Conservation (phyloP, 1,140 invertebrate species). For the Medauroidea extradentata region DNA sequence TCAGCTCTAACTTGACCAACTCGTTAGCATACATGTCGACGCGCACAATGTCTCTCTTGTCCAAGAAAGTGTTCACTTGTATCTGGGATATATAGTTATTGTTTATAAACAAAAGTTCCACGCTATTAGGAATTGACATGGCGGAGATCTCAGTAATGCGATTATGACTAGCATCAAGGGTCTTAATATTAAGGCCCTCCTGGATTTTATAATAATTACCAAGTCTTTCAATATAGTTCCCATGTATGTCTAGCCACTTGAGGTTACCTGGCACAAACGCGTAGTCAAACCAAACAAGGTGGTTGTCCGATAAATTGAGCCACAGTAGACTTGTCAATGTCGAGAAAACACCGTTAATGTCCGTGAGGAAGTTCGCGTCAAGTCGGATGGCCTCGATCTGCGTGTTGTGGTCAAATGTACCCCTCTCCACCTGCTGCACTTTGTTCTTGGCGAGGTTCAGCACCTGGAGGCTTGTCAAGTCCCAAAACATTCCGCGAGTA, state of each 20-base stretch:
- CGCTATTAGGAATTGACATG: slow-evolving; percentile 80
- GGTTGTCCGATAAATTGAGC: slow-evolving; percentile 87
- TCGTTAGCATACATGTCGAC: slow-evolving; percentile 88
- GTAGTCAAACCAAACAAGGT: slow-evolving; percentile 87
- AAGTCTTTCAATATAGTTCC: slow-evolving; percentile 79
- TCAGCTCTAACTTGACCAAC: slow-evolving; percentile 73
- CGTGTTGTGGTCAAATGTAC: slow-evolving; percentile 73
- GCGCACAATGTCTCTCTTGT: slow-evolving; percentile 75
- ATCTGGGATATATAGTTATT: slow-evolving; percentile 80
- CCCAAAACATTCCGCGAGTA: slow-evolving; percentile 78
- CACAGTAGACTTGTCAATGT: slow-evolving; percentile 73
- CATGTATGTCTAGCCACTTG: slow-evolving; percentile 86
- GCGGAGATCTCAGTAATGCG: slow-evolving; percentile 72
- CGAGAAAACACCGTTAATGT: slow-evolving; percentile 82
- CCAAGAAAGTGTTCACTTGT: slow-evolving; percentile 76
- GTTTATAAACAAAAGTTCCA: slow-evolving; percentile 83
- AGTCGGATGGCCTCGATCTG: slow-evolving; percentile 78
- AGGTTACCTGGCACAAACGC: slow-evolving; percentile 80
- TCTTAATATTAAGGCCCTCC: slow-evolving; percentile 67
- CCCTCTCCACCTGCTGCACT: slow-evolving; percentile 74
- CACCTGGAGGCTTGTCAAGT: slow-evolving; percentile 74
- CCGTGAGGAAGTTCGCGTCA: slow-evolving; percentile 79
- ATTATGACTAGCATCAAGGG: slow-evolving; percentile 83
- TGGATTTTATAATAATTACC: slow-evolving; percentile 82
- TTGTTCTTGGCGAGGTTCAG: slow-evolving; percentile 84